Evolutionary conservation across 2,888 invertebrate genomes (phyloP).

Genomic region (Epinotia brunnichana): DNA sequence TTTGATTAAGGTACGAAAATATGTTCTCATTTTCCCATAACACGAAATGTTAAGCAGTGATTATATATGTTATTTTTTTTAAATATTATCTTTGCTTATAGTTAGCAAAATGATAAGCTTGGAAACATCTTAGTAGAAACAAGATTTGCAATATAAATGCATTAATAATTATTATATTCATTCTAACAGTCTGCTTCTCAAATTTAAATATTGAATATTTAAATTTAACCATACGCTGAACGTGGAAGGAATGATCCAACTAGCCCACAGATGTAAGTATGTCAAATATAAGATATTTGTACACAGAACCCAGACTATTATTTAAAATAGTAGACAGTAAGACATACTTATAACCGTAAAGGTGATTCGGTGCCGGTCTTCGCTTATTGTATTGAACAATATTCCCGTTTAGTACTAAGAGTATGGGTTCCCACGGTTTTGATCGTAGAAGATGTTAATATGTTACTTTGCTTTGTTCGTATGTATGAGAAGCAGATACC

Average conservation of each 20-base stretch:
- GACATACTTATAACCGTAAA: constrained; percentile 1
- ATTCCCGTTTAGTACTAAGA: not conserved
- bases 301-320: not conserved
- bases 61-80: constrained; percentile 45
- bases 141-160: constrained; percentile 76
- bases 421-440: not conserved
- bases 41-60: constrained; percentile 54
- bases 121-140: constrained; percentile 55
- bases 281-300: constrained; percentile 14
- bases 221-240: constrained; percentile 40
- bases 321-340: not conserved
- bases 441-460: not conserved
- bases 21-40: constrained; percentile 49
- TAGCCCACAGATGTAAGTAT: constrained; percentile 17
- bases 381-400: not conserved
- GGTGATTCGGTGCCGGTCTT: not conserved
- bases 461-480: constrained; percentile 10
- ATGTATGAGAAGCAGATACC: constrained; percentile 51
- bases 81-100: constrained; percentile 49
- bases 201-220: constrained; percentile 40
- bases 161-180: constrained; percentile 64
- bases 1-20: constrained; percentile 51
- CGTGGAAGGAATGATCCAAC: constrained; percentile 22
- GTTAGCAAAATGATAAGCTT: constrained; percentile 53
- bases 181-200: constrained; percentile 51